phyloP scores from a whole-genome alignment of 2,888 invertebrate genomes.

The Stenurella melanura region DNA sequence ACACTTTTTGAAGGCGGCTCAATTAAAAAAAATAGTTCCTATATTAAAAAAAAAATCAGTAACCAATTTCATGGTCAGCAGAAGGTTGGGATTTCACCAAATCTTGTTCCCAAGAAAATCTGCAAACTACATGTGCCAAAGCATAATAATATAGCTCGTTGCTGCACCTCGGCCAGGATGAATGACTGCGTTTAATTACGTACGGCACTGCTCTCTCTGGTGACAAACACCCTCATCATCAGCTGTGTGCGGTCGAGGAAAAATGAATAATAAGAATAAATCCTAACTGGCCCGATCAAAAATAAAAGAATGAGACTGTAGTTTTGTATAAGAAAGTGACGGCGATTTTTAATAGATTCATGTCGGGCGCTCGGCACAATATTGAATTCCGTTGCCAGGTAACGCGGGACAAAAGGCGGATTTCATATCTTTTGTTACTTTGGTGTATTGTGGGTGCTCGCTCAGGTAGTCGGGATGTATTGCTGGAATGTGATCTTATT shows the following conservation, averaged over 20 bases:
- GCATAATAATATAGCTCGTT: not conserved
- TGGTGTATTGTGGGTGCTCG: constrained; percentile 69
- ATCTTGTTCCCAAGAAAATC: too few relatives aligned
- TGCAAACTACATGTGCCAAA: too few relatives aligned
- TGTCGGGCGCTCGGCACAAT: constrained; percentile 65
- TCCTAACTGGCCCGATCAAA: constrained; percentile 67
- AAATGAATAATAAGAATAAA: constrained; percentile 58
- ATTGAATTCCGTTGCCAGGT: constrained; percentile 70
- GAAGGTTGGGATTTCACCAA: not conserved
- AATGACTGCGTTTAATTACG: constrained; percentile 19
- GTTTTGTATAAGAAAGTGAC: constrained; percentile 62
- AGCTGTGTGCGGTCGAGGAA: constrained; percentile 53
- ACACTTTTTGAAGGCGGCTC: too few relatives aligned
- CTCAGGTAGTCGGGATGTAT: constrained; percentile 68
- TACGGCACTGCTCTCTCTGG: constrained; percentile 45
- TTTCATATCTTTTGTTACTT: constrained; percentile 70
- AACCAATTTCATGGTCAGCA: not conserved
- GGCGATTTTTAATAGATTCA: constrained; percentile 68
- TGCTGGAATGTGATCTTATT: constrained; percentile 60
- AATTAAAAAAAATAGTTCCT: too few relatives aligned
- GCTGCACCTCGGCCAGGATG: not conserved
- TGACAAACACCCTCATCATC: constrained; percentile 49
- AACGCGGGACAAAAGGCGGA: constrained; percentile 70
- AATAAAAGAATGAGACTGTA: constrained; percentile 62
- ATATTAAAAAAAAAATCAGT: not conserved